phyloP scores from a whole-genome alignment of 1,140 invertebrate species.

The Ips typographus region DNA sequence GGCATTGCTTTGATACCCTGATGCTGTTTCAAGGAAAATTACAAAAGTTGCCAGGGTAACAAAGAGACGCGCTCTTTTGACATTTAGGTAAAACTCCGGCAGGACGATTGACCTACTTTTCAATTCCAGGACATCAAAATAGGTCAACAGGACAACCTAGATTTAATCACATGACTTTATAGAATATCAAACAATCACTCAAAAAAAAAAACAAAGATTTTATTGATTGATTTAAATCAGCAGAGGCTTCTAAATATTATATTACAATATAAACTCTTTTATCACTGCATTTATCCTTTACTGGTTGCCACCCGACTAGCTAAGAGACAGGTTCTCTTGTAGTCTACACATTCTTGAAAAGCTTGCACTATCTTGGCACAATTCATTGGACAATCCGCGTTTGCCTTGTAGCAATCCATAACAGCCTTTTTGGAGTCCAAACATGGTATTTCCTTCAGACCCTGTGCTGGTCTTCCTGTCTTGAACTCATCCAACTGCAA shows the following conservation, averaged over 20 bases:
- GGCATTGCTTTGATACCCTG: too few relatives aligned
- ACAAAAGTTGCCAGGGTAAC: too few relatives aligned
- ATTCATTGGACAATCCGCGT: constrained; percentile 48
- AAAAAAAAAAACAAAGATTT: constrained; percentile 16
- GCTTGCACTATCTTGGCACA: constrained; percentile 50
- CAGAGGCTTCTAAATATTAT: background rate
- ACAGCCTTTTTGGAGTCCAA: constrained; percentile 43
- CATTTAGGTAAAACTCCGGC: too few relatives aligned
- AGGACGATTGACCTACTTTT: too few relatives aligned
- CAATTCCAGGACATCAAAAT: too few relatives aligned
- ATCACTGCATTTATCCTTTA: constrained; percentile 20
- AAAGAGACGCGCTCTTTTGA: too few relatives aligned
- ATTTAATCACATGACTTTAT: too few relatives aligned
- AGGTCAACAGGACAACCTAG: too few relatives aligned
- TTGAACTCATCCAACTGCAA: constrained; percentile 44
- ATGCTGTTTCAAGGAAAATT: too few relatives aligned
- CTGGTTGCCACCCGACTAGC: constrained; percentile 32
- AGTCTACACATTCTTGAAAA: constrained; percentile 51
- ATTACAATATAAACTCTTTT: constrained; percentile 12
- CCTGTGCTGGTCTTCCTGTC: constrained; percentile 25
- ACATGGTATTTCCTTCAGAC: constrained; percentile 41
- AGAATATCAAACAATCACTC: background rate
- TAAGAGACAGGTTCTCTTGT: constrained; percentile 40
- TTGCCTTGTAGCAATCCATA: constrained; percentile 46
- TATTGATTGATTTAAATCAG: constrained; percentile 1